Conservation (phyloP, 2,113 vertebrate genomes). For the Ophthalmolycus amberensis region DNA sequence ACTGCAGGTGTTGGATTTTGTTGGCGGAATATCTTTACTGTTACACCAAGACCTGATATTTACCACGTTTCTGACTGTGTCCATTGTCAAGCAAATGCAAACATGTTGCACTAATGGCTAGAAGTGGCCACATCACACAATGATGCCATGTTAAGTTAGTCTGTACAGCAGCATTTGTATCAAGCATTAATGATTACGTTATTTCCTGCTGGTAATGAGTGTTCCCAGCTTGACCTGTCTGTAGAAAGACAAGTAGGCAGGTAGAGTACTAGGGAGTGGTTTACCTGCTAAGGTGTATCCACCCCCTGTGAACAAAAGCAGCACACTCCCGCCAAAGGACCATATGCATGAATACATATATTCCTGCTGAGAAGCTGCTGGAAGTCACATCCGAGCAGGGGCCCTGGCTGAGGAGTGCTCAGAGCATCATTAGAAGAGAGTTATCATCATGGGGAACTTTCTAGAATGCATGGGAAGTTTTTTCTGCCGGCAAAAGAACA, state of each 20-base stretch:
- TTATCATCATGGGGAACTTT: slow-evolving; percentile 75
- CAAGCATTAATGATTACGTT: not conserved
- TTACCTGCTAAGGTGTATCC: not conserved
- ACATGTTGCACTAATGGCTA: not conserved
- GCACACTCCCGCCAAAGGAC: slow-evolving; percentile 36
- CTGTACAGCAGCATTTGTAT: not conserved
- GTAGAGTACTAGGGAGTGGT: slow-evolving; percentile 37
- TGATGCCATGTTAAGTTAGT: not conserved
- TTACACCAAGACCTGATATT: not conserved
- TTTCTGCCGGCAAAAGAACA: slow-evolving; percentile 83
- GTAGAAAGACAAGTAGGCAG: not conserved
- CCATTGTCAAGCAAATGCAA: not conserved
- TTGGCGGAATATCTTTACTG: not conserved
- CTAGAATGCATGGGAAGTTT: slow-evolving; percentile 14
- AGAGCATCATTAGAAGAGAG: slow-evolving; percentile 22
- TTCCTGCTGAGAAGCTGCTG: slow-evolving; percentile 8
- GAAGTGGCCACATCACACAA: not conserved
- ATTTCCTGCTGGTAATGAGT: not conserved
- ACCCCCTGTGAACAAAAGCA: not conserved
- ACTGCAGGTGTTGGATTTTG: not conserved
- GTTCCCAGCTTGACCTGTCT: not conserved
- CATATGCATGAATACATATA: slow-evolving; percentile 28
- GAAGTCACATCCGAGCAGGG: slow-evolving; percentile 12
- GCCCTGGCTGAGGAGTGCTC: not conserved
- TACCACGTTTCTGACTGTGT: not conserved